Evolutionary conservation across 2,113 vertebrate genomes (phyloP).

Genomic region (Orycteropus afer): DNA sequence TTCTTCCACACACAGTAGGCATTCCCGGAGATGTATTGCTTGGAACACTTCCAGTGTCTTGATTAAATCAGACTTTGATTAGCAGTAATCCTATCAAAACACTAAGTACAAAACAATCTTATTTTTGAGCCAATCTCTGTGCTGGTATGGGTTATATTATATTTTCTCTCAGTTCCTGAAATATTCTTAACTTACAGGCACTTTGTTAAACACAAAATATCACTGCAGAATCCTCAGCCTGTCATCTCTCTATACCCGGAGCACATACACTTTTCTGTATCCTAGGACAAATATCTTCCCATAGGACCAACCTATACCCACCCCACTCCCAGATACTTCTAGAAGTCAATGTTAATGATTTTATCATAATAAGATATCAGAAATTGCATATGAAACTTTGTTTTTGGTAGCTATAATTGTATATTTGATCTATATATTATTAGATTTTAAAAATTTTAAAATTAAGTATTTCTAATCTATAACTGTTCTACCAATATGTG

Average conservation of each 20-base stretch:
- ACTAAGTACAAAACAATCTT: neutral
- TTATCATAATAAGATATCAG: neutral
- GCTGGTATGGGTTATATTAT: neutral
- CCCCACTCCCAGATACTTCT: neutral
- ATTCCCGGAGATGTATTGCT: neutral
- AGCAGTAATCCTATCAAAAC: neutral
- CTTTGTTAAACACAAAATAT: neutral
- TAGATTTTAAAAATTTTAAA: neutral
- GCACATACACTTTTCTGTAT: neutral
- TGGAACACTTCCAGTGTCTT: neutral
- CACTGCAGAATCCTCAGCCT: neutral
- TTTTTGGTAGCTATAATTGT: neutral
- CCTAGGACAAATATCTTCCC: neutral
- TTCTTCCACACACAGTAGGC: neutral
- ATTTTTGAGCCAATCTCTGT: neutral
- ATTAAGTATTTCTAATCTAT: slow-evolving; percentile 4
- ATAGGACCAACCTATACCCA: neutral
- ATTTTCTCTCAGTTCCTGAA: slow-evolving; percentile 9
- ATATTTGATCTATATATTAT: neutral
- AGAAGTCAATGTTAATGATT: neutral
- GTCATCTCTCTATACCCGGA: neutral
- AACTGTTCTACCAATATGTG: neutral
- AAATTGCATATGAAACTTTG: neutral
- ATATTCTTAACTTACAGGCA: neutral
- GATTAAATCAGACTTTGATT: neutral